Evolutionary conservation across 2,797 vertebrate genomes (phyloP), one percentile per base, ranked within the genome.

Genomic region (Chaetodon trifasciatus): DNA sequence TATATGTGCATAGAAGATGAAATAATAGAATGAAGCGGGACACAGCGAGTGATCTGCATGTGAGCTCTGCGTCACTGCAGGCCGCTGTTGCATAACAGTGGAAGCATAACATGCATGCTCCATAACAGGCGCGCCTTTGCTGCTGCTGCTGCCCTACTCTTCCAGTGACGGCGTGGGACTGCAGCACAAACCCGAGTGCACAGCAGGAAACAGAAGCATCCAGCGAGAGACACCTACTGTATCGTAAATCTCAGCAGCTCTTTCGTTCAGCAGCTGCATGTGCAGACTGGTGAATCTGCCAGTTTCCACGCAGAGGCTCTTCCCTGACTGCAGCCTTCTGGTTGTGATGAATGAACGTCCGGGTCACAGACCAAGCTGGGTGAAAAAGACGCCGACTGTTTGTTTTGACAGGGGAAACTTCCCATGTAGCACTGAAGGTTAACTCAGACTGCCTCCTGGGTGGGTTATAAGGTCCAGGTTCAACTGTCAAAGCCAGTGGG

Each of bases 41-140:
- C 40, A 13, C 11, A 39, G 19, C 5, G 61, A 61, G 55, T 15
- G 64, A 46, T 57, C 40, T 60, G 53, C 1, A 1, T 58, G 71
- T 66, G 53, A 35, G 78, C 57, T 28, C 82, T 85, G 76, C 65
- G 50, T 90, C 87, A 88, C 60, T 35, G 5, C 15, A 15, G 73
- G 70, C 75, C 56, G 70, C 49, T 5, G 80, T 91, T 92, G 76
- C 62, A 66, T 89, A 93, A 93, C 71, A 0, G 8, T 61, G 47
- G 35, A 47, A 78, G 53, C 77, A 58, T 37, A 87, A 91, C 84
- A 80, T 75, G 82, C 83, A 84, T 58, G 77, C 86, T 82, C 55
- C 74, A 60, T 72, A 81, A 89, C 67, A 84, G 69, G 50, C 58
- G 1, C 19, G 75, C 44, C 61, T 82, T 62, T 76, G 46, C 81